phyloP scores from a whole-genome alignment of 1,140 invertebrate species.

The Brachionus sp. region DNA sequence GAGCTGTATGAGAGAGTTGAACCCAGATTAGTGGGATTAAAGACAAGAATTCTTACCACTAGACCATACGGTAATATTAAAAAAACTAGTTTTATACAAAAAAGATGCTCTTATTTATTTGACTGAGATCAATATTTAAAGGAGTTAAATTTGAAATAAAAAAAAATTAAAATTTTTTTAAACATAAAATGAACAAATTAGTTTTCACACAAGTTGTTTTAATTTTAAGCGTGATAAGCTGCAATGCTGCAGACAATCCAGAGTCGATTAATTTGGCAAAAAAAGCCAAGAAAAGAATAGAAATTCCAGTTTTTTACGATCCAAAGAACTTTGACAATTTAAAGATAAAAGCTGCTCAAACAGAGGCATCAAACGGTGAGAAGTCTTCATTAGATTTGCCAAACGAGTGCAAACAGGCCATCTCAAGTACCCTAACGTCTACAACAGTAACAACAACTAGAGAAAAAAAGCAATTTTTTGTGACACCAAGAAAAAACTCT shows the following conservation, averaged over 20 bases:
- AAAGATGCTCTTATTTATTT: neutral
- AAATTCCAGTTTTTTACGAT: neutral
- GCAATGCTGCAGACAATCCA: neutral
- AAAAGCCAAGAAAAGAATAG: neutral
- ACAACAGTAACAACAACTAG: neutral
- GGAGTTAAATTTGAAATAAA: neutral
- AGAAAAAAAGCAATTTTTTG: neutral
- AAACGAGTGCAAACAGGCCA: neutral
- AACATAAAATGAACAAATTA: neutral
- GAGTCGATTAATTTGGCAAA: neutral
- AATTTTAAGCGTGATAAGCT: neutral
- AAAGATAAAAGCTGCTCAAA: neutral
- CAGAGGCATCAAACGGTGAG: neutral
- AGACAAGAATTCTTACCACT: conserved; percentile 31
- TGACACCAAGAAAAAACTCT: neutral
- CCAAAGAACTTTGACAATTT: neutral
- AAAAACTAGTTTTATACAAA: neutral
- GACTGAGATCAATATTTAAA: neutral
- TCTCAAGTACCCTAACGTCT: neutral
- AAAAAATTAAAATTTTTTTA: neutral
- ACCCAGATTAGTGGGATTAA: neutral
- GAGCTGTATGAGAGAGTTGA: neutral
- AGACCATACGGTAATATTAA: neutral
- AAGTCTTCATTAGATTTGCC: neutral
- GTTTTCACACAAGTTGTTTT: neutral